These are phyloP conservation scores for Eristalis tenax DNA, from an alignment of 2,888 invertebrate species.

Conservation along the genomic window DNA sequence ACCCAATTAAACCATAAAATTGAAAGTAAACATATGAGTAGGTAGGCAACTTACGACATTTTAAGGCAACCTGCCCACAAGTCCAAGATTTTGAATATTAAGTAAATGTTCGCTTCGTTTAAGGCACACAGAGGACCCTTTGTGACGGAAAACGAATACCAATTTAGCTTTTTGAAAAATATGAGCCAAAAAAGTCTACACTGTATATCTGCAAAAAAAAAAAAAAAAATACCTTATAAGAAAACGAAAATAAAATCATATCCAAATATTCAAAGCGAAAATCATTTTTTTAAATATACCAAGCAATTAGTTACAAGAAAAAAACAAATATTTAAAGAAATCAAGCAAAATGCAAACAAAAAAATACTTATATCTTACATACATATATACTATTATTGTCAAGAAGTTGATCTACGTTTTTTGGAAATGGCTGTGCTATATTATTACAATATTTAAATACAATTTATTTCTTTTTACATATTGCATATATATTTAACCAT, in stretches of 20 bases:
- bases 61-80: too few species aligned
- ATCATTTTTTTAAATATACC: neutral
- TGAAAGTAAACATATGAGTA: too few species aligned
- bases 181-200: neutral
- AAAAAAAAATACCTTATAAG: too few species aligned
- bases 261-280: slow-evolving; percentile 31
- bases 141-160: too few species aligned
- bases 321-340: slow-evolving; percentile 20
- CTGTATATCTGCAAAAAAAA: slow-evolving; percentile 51
- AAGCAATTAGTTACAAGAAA: slow-evolving; percentile 13
- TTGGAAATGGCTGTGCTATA: slow-evolving; percentile 90
- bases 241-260: neutral
- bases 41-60: too few species aligned
- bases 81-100: too few species aligned
- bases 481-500: slow-evolving; percentile 62
- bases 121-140: too few species aligned
- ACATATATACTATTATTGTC: slow-evolving; percentile 81
- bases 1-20: too few species aligned
- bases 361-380: slow-evolving; percentile 38
- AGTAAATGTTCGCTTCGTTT: too few species aligned
- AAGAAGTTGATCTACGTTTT: slow-evolving; percentile 98
- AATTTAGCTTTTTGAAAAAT: too few species aligned
- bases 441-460: slow-evolving; percentile 73
- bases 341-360: slow-evolving; percentile 62
- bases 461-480: slow-evolving; percentile 70